These are phyloP conservation scores for Ctenopoma kingsleyae DNA, from an alignment of 2,797 vertebrate genomes.

Conservation along the genomic window DNA sequence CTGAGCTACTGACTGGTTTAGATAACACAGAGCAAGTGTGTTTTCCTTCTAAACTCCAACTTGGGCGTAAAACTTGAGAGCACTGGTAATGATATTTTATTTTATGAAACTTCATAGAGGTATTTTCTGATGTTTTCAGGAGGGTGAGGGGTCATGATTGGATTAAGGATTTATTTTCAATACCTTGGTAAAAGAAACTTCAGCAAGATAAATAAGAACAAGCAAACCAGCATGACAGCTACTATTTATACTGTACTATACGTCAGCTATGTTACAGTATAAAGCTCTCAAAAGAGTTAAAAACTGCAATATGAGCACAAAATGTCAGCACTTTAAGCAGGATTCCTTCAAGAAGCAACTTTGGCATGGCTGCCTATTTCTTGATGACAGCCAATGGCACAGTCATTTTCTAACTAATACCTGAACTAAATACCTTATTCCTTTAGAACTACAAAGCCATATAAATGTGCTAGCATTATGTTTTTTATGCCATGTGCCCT, in stretches of 20 bases:
- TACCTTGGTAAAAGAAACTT: background rate
- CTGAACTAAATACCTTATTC: conserved; percentile 76
- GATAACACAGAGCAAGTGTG: conserved; percentile 36
- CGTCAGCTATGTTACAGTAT: background rate
- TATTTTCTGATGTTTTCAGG: background rate
- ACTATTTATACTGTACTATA: background rate
- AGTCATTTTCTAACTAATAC: conserved; percentile 77
- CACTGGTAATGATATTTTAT: background rate
- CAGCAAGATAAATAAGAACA: conserved; percentile 7
- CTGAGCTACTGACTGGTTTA: conserved; percentile 54
- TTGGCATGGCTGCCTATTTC: conserved; percentile 62
- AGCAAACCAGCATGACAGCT: conserved; percentile 38
- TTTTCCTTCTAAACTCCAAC: conserved; percentile 26
- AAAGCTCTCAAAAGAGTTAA: conserved; percentile 50
- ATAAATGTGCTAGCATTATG: conserved; percentile 50
- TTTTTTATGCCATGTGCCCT: conserved; percentile 44
- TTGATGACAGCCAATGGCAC: conserved; percentile 66
- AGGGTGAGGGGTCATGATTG: conserved; percentile 10
- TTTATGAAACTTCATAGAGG: conserved; percentile 5
- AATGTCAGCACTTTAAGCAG: conserved; percentile 47
- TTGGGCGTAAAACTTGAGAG: conserved; percentile 21
- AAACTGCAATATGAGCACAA: conserved; percentile 52
- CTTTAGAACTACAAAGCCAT: conserved; percentile 55
- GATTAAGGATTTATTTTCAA: conserved; percentile 14
- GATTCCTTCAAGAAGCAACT: conserved; percentile 51